Evolutionary conservation across 2,797 vertebrate genomes (phyloP).

Genomic region (Clarias fuscus): DNA sequence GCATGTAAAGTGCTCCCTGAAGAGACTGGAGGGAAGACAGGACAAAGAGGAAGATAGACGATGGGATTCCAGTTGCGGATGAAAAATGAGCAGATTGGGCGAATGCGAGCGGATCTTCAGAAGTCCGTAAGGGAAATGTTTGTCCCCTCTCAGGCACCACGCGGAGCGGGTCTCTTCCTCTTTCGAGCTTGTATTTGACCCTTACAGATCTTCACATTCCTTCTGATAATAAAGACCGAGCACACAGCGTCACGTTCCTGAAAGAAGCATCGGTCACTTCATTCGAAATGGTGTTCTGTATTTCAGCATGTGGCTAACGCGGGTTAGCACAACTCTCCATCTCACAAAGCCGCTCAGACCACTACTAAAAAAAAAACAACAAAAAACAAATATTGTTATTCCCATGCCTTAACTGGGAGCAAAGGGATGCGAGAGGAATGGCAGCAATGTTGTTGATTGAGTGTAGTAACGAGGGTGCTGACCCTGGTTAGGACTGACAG

Average conservation of each 20-base stretch:
- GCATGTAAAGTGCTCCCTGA: conserved; percentile 53
- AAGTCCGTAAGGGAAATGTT: conserved; percentile 44
- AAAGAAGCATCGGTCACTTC: background rate
- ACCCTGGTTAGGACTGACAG: conserved; percentile 24
- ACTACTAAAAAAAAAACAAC: background rate
- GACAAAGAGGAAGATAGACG: conserved; percentile 19
- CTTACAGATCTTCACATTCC: conserved; percentile 53
- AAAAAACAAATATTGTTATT: background rate
- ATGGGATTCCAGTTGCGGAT: conserved; percentile 50
- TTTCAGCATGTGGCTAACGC: conserved; percentile 15
- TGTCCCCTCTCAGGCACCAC: conserved; percentile 34
- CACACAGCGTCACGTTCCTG: background rate
- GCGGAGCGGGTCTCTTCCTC: background rate
- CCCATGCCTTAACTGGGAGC: background rate
- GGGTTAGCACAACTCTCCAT: background rate
- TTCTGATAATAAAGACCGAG: conserved; percentile 49
- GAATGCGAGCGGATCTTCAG: conserved; percentile 37
- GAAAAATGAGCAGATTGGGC: conserved; percentile 48
- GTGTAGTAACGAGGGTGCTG: conserved; percentile 24
- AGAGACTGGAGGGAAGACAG: conserved; percentile 34
- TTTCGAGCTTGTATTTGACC: conserved; percentile 41
- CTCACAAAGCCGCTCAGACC: background rate
- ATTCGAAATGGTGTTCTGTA: background rate
- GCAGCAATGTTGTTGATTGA: conserved; percentile 31
- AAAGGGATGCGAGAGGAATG: conserved; percentile 28